phyloP scores from a whole-genome alignment of 2,113 vertebrate genomes.

The Perccottus glenii region DNA sequence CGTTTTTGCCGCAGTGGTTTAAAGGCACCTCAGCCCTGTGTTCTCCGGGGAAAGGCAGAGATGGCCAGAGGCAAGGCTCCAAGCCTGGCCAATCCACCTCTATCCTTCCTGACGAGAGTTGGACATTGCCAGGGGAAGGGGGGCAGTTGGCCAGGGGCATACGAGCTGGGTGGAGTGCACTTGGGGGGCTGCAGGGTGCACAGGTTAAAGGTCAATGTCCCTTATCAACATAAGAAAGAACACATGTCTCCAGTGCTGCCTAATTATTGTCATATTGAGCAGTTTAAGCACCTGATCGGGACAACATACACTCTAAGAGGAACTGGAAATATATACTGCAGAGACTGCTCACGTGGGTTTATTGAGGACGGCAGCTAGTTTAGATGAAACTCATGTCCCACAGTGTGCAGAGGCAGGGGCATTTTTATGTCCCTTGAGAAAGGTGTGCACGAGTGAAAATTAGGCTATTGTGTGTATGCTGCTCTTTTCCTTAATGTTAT shows the following conservation, averaged over 20 bases:
- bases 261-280: conserved; percentile 83
- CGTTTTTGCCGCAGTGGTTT: conserved; percentile 85
- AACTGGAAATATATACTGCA: conserved; percentile 65
- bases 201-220: conserved; percentile 77
- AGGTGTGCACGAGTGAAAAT: conserved; percentile 67
- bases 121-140: conserved; percentile 47
- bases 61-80: conserved; percentile 79
- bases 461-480: conserved; percentile 59
- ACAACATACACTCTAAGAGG: conserved; percentile 66
- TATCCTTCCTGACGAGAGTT: conserved; percentile 61
- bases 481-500: conserved; percentile 49
- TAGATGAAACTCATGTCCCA: conserved; percentile 72
- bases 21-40: conserved; percentile 80
- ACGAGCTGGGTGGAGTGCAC: conserved; percentile 38
- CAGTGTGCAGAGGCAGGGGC: conserved; percentile 60
- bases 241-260: conserved; percentile 66
- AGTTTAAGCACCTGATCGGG: conserved; percentile 75
- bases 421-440: conserved; percentile 68
- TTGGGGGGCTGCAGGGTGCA: conserved; percentile 52
- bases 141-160: conserved; percentile 52
- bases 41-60: conserved; percentile 74
- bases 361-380: conserved; percentile 70
- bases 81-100: conserved; percentile 64
- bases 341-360: conserved; percentile 68
- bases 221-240: conserved; percentile 84